phyloP scores from a whole-genome alignment of 2,888 invertebrate species.

The Nemoura dubitans region DNA sequence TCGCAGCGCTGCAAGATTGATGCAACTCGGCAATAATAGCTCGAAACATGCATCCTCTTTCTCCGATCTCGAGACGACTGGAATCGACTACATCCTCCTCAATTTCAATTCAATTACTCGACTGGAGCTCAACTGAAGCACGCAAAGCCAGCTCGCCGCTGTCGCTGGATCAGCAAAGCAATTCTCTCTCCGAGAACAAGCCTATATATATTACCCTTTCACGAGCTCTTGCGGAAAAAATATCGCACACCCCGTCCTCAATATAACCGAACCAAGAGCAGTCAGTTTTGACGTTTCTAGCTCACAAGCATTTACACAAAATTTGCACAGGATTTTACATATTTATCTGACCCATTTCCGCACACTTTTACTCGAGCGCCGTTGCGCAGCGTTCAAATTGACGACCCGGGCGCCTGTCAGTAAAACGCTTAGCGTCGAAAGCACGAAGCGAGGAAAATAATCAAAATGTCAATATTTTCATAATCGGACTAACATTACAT shows the following conservation, averaged over 20 bases:
- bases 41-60: slow-evolving; percentile 7
- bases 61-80: not conserved
- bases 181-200: too few species aligned
- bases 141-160: not conserved
- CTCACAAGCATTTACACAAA: not conserved
- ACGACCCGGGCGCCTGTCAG: not conserved
- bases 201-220: too few species aligned
- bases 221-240: not conserved
- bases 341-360: not conserved
- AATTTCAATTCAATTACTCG: slow-evolving; percentile 20
- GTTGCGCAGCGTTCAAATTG: not conserved
- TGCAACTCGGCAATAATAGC: not conserved
- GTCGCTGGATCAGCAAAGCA: not conserved
- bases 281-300: slow-evolving; percentile 7
- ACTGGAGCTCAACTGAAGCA: not conserved
- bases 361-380: not conserved
- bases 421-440: not conserved
- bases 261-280: not conserved
- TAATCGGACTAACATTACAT: not conserved
- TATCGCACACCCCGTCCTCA: not conserved
- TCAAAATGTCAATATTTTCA: slow-evolving; percentile 7
- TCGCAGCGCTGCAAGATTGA: not conserved
- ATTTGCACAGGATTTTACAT: not conserved
- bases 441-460: not conserved
- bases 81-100: slow-evolving; percentile 32